Conservation (phyloP, 2,113 vertebrate genomes). For the Perca fluviatilis region DNA sequence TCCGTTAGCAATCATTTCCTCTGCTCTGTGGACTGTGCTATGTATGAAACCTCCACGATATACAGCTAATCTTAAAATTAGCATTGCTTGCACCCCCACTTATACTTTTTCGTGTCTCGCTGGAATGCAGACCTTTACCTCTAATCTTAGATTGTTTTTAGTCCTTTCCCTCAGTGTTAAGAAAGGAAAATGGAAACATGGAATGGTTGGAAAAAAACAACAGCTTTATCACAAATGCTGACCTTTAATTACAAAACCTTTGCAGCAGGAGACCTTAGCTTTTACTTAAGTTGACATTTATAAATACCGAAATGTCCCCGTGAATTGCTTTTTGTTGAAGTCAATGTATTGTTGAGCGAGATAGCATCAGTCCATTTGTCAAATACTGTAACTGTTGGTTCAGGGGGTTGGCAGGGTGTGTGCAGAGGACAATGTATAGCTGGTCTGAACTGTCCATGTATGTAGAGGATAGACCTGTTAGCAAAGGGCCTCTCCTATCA, state of each 20-base stretch:
- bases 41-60: conserved; percentile 1
- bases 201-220: conserved; percentile 40
- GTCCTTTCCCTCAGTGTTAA: conserved; percentile 14
- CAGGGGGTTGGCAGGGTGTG: conserved; percentile 52
- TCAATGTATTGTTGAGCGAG: conserved; percentile 70
- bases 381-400: conserved; percentile 70
- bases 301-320: conserved; percentile 80
- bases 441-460: conserved; percentile 60
- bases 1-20: conserved; percentile 19
- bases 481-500: conserved; percentile 76
- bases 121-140: conserved; percentile 52
- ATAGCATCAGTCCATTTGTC: conserved; percentile 84
- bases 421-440: conserved; percentile 68
- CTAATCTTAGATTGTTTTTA: conserved; percentile 56
- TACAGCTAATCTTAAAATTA: conserved; percentile 34
- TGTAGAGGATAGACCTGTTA: conserved; percentile 73
- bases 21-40: conserved; percentile 23
- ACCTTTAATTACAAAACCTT: conserved; percentile 87
- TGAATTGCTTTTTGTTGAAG: conserved; percentile 83
- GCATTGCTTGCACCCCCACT: conserved; percentile 19
- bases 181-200: conserved; percentile 58
- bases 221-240: conserved; percentile 78
- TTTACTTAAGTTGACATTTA: conserved; percentile 85
- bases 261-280: conserved; percentile 69
- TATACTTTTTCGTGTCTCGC: neutral